Percentiles rank a stretch among this genome's conserved stretches.
Evolutionary conservation across 2,113 vertebrate genomes (phyloP).

Genomic region (Zosterops pallidus): DNA sequence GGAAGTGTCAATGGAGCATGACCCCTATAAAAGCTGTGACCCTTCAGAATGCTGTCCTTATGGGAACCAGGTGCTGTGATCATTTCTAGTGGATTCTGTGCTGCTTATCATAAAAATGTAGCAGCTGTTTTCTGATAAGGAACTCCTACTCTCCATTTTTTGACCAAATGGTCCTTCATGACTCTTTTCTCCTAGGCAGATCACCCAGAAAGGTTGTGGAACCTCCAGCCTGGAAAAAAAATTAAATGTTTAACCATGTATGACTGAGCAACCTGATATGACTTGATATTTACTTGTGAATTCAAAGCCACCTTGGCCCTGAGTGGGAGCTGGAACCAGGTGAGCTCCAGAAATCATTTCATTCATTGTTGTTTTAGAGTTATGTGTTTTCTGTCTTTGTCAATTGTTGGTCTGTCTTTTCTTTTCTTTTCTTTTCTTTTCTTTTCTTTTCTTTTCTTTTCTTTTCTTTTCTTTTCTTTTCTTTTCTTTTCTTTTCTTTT

Average conservation of each 20-base stretch:
- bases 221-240: not conserved
- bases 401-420: not conserved
- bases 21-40: not conserved
- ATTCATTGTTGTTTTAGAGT: not conserved
- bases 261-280: not conserved
- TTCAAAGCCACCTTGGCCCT: not conserved
- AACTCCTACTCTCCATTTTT: not conserved
- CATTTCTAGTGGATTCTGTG: not conserved
- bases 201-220: fast-evolving
- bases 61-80: not conserved
- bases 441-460: too few relatives aligned
- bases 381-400: not conserved
- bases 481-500: too few relatives aligned
- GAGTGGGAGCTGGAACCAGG: not conserved
- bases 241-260: not conserved
- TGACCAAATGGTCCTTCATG: fast-evolving
- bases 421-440: not conserved
- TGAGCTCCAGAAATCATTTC: not conserved
- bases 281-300: not conserved
- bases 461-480: too few relatives aligned
- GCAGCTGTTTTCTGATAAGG: not conserved
- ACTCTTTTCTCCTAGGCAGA: not conserved
- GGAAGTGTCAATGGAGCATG: fast-evolving
- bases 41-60: not conserved
- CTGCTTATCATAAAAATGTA: not conserved